These are phyloP conservation scores for Nymphalis io DNA, from an alignment of 1,140 invertebrate genomes.

Conservation along the genomic window DNA sequence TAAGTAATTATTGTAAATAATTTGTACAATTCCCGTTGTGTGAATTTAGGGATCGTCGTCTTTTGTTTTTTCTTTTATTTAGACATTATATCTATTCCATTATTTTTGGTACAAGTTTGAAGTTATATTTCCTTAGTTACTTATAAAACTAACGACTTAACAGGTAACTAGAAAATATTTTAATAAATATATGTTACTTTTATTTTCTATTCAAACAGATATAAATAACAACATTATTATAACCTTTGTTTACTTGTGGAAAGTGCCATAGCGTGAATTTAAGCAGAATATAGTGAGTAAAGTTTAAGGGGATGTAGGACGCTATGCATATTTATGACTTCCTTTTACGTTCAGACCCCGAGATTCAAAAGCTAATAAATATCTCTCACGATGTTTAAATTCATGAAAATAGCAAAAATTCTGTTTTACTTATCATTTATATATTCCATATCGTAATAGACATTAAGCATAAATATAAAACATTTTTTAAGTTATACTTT, in stretches of 20 bases:
- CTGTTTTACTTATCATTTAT: neutral
- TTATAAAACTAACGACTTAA: too few species aligned
- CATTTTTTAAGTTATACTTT: too few species aligned
- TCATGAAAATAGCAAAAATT: slow-evolving; percentile 6
- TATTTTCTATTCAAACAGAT: too few species aligned
- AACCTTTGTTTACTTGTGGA: slow-evolving; percentile 10
- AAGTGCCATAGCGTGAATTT: slow-evolving; percentile 9
- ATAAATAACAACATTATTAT: neutral
- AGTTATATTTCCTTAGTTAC: too few species aligned
- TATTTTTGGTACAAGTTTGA: too few species aligned
- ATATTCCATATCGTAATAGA: neutral
- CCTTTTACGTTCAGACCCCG: slow-evolving; percentile 6
- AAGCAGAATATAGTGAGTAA: slow-evolving; percentile 10
- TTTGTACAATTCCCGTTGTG: slow-evolving; percentile 9
- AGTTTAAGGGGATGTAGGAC: slow-evolving; percentile 10
- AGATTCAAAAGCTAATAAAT: slow-evolving; percentile 12
- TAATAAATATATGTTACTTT: too few species aligned
- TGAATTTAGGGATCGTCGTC: neutral
- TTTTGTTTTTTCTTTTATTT: too few species aligned
- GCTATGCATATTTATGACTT: slow-evolving; percentile 13
- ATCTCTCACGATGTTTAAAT: slow-evolving; percentile 11
- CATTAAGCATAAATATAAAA: too few species aligned
- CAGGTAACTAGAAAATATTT: too few species aligned
- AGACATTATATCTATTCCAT: neutral
- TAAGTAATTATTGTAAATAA: slow-evolving; percentile 9